Evolutionary conservation across 1,140 invertebrate species (phyloP).

Genomic region (Piezodorus guildinii): DNA sequence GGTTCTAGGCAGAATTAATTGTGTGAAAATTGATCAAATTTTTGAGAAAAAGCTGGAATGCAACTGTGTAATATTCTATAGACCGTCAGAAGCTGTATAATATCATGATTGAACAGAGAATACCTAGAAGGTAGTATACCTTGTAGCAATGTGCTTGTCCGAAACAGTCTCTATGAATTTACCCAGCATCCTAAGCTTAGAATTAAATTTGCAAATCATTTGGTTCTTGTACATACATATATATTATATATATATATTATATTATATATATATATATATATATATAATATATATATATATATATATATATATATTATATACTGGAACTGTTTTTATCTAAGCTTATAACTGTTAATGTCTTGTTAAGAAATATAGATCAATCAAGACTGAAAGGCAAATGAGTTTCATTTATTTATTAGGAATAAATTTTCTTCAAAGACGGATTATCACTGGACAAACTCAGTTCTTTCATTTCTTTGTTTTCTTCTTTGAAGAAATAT

Average conservation of each 20-base stretch:
- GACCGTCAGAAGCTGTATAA: too few relatives aligned
- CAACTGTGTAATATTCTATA: too few relatives aligned
- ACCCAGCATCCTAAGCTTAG: constrained; percentile 9
- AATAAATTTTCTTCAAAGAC: constrained; percentile 1
- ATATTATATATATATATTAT: too few relatives aligned
- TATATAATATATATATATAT: too few relatives aligned
- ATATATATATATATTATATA: constrained; percentile 4
- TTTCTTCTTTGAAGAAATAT: constrained; percentile 7
- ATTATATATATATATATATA: too few relatives aligned
- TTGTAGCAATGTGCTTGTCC: too few relatives aligned
- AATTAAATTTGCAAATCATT: constrained; percentile 3
- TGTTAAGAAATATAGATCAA: neutral
- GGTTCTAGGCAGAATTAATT: too few relatives aligned
- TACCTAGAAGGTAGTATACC: too few relatives aligned
- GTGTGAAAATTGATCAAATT: too few relatives aligned
- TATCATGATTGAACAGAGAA: too few relatives aligned
- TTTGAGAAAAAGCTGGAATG: too few relatives aligned
- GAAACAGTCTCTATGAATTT: constrained; percentile 15
- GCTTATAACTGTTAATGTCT: constrained; percentile 6
- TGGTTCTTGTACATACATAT: neutral
- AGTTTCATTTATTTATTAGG: constrained; percentile 5
- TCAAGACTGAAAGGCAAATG: constrained; percentile 8
- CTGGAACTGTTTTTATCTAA: neutral
- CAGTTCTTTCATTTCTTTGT: constrained; percentile 1
- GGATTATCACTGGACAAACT: constrained; percentile 15